Conservation (phyloP, 2,888 invertebrate species). For the Synergus japonicus region DNA sequence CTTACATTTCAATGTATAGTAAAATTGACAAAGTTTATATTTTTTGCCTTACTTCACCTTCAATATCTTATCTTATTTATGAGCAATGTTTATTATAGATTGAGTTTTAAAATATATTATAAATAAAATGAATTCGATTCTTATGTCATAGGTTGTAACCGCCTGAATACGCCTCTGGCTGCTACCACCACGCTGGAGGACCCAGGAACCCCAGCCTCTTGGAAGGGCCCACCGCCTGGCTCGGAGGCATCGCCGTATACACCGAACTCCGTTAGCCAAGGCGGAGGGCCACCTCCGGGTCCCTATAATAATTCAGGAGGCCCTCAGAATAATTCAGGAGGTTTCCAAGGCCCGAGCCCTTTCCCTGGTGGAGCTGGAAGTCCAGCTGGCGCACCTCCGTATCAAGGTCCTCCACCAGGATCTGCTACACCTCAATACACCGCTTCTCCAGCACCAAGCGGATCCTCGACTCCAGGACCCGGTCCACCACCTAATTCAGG, state of each 20-base stretch:
- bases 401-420: conserved; percentile 86
- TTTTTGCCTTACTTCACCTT: no score
- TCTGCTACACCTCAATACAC: conserved; percentile 90
- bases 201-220: conserved; percentile 82
- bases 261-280: conserved; percentile 80
- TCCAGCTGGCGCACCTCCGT: conserved; percentile 85
- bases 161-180: conserved; percentile 79
- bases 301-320: conserved; percentile 78
- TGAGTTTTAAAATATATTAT: background rate
- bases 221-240: conserved; percentile 88
- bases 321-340: conserved; percentile 77
- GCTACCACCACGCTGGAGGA: conserved; percentile 86
- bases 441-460: conserved; percentile 91
- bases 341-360: conserved; percentile 81
- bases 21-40: no score
- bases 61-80: no score
- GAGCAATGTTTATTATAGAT: no score
- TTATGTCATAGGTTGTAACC: conserved; percentile 86
- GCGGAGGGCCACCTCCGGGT: conserved; percentile 78
- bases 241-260: conserved; percentile 84
- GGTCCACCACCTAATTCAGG: conserved; percentile 81
- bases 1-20: no score
- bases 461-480: conserved; percentile 89
- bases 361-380: conserved; percentile 86
- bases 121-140: background rate